Evolutionary conservation across 2,888 invertebrate genomes (phyloP).

Genomic region (Pristionchus exspectatus): DNA sequence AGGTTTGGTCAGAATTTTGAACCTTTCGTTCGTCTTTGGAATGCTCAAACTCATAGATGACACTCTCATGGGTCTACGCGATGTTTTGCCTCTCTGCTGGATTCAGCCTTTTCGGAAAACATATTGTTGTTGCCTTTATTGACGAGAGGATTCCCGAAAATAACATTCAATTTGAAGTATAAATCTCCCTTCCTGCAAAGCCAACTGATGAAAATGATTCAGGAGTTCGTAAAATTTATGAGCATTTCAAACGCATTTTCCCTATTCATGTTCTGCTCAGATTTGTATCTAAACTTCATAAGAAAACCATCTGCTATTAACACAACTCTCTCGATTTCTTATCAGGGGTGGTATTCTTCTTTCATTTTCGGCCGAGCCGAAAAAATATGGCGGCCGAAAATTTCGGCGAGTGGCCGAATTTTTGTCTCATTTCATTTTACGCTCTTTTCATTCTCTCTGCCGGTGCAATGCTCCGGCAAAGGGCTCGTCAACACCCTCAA

Average conservation of each 20-base stretch:
- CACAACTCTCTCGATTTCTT: background rate
- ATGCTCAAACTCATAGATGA: background rate
- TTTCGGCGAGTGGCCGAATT: background rate
- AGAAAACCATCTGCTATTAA: background rate
- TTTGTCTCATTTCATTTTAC: background rate
- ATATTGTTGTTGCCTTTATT: background rate
- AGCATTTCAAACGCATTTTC: background rate
- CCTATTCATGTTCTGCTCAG: background rate
- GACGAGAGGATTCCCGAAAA: background rate
- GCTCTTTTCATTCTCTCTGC: no score
- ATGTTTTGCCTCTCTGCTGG: background rate
- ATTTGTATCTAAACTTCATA: slow-evolving; percentile 10
- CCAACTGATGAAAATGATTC: no score
- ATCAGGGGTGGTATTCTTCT: no score
- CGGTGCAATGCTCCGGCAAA: background rate
- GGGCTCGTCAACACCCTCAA: background rate
- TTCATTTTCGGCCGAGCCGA: no score
- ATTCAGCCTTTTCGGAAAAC: background rate
- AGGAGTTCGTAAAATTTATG: background rate
- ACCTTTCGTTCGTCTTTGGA: background rate
- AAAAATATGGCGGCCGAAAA: no score
- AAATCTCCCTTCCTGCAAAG: no score
- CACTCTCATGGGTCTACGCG: background rate
- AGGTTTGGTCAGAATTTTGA: no score
- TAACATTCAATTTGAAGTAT: no score